A percentile compares a stretch with the other conserved stretches of the same genome.
Evolutionary conservation across 2,888 invertebrate species (phyloP).

Genomic region (Anoncus sp.): DNA sequence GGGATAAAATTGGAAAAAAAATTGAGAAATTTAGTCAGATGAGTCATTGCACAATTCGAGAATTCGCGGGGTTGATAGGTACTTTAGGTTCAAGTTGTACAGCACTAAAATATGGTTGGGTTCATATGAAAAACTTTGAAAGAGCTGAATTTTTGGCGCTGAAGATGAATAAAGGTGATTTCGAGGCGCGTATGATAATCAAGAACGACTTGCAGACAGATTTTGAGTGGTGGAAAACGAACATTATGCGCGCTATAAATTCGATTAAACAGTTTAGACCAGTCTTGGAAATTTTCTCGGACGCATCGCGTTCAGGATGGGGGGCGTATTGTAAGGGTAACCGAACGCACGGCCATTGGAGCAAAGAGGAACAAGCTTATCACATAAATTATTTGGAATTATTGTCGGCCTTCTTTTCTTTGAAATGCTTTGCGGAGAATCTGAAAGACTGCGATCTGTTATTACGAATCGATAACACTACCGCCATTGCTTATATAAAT

Average conservation of each 20-base stretch:
- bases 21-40: slow-evolving; percentile 6
- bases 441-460: slow-evolving; percentile 35
- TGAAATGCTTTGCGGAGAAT: slow-evolving; percentile 43
- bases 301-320: slow-evolving; percentile 47
- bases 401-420: slow-evolving; percentile 40
- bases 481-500: slow-evolving; percentile 28
- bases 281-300: slow-evolving; percentile 44
- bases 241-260: slow-evolving; percentile 17
- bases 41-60: slow-evolving; percentile 26
- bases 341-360: slow-evolving; percentile 41
- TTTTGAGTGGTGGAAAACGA: slow-evolving; percentile 24
- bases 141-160: slow-evolving; percentile 40
- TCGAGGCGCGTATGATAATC: slow-evolving; percentile 38
- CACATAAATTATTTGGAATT: slow-evolving; percentile 49
- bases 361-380: slow-evolving; percentile 5
- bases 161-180: slow-evolving; percentile 30
- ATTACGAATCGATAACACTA: slow-evolving; percentile 44
- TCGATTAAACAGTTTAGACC: slow-evolving; percentile 24
- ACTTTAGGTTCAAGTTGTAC: slow-evolving; percentile 39
- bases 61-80: slow-evolving; percentile 19
- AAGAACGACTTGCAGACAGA: slow-evolving; percentile 17
- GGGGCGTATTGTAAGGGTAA: slow-evolving; percentile 34
- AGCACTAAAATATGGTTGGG: slow-evolving; percentile 50
- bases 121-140: slow-evolving; percentile 46
- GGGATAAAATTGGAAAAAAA: not conserved